Conservation (phyloP, 2,797 vertebrate genomes). For the Sebastes aleutianus region DNA sequence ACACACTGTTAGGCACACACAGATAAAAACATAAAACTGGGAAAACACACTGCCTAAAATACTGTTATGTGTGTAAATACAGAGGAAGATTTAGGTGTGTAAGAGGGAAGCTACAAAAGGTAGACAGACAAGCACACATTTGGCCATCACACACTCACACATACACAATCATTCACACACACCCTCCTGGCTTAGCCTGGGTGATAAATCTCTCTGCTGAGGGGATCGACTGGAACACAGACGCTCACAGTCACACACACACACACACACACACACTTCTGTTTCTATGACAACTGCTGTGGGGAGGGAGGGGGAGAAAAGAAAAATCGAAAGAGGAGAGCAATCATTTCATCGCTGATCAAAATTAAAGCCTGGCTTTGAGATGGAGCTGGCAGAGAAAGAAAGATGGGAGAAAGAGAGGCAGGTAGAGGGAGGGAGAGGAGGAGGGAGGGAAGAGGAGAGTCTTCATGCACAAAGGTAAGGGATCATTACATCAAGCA, state of each 20-base stretch:
- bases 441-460: not conserved
- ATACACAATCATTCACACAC: not conserved
- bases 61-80: constrained; percentile 59
- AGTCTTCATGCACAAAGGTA: constrained; percentile 43
- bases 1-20: constrained; percentile 69
- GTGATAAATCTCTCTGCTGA: constrained; percentile 88
- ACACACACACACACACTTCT: constrained; percentile 57
- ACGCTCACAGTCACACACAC: constrained; percentile 5
- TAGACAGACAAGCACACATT: constrained; percentile 26
- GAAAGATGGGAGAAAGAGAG: constrained; percentile 40
- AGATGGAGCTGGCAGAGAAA: constrained; percentile 59
- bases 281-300: constrained; percentile 89
- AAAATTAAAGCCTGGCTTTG: constrained; percentile 82
- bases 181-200: constrained; percentile 66
- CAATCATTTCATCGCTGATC: constrained; percentile 86
- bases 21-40: constrained; percentile 67
- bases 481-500: constrained; percentile 52
- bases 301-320: constrained; percentile 48
- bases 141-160: constrained; percentile 7
- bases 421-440: not conserved
- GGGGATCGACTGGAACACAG: constrained; percentile 83
- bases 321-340: constrained; percentile 73
- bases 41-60: constrained; percentile 52
- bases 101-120: constrained; percentile 37
- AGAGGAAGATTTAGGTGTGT: constrained; percentile 50